Evolutionary conservation across 37 sponge, comb jelly and placozoan genomes (phyloP).

Genomic region (Spongilla lacustris): DNA sequence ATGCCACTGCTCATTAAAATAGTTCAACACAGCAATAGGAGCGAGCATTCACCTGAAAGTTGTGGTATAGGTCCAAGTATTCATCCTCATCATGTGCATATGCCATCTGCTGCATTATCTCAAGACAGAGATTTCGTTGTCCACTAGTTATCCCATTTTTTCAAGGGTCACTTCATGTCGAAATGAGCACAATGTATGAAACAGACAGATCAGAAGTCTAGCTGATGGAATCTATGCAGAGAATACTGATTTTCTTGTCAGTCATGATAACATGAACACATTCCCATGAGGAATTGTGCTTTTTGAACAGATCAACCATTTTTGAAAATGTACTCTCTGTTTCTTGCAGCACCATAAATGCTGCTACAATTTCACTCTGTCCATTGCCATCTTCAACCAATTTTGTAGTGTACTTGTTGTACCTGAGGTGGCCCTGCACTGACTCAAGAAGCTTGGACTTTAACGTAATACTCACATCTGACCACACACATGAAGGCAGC

Average conservation of each 20-base stretch:
- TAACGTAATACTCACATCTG: too few relatives aligned
- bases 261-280: slow-evolving; percentile 25
- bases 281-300: slow-evolving; percentile 23
- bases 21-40: not conserved
- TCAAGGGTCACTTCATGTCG: slow-evolving; percentile 42
- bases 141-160: slow-evolving; percentile 45
- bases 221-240: slow-evolving; percentile 24
- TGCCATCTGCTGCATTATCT: slow-evolving; percentile 39
- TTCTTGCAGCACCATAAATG: slow-evolving; percentile 31
- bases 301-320: slow-evolving; percentile 40
- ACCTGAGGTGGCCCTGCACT: too few relatives aligned
- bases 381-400: slow-evolving; percentile 56
- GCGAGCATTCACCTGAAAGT: not conserved
- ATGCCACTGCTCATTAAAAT: slow-evolving; percentile 8
- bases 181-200: slow-evolving; percentile 36
- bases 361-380: slow-evolving; percentile 59
- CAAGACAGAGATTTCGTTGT: slow-evolving; percentile 35
- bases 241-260: slow-evolving; percentile 38
- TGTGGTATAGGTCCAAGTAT: not conserved
- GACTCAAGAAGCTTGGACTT: too few relatives aligned
- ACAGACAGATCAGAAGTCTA: slow-evolving; percentile 42
- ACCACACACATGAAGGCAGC: too few relatives aligned
- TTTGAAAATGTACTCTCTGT: slow-evolving; percentile 1
- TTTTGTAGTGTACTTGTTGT: too few relatives aligned
- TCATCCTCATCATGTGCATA: not conserved